Conservation (phyloP, 2,888 invertebrate species). For the Folsomia manolachei region DNA sequence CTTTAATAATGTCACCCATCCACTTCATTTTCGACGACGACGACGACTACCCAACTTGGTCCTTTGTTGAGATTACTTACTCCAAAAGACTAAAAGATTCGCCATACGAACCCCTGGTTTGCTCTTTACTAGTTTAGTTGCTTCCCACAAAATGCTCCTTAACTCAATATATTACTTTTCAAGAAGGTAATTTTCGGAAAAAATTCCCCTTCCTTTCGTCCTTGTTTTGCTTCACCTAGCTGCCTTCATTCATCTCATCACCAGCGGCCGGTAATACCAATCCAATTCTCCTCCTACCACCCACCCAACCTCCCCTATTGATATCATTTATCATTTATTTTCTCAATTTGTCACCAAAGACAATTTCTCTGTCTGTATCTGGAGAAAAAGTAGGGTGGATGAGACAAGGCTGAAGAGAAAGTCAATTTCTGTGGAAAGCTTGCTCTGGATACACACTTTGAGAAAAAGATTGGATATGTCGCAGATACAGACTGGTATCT, state of each 20-base stretch:
- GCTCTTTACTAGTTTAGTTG: neutral
- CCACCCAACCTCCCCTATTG: too few species aligned
- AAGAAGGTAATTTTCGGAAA: conserved; percentile 13
- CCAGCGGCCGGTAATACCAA: too few species aligned
- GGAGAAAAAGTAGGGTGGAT: neutral
- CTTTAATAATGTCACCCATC: conserved; percentile 33
- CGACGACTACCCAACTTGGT: too few species aligned
- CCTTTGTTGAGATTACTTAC: neutral
- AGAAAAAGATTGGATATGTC: too few species aligned
- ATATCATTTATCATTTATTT: conserved; percentile 23
- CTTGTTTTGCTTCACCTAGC: neutral
- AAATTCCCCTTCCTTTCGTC: conserved; percentile 2
- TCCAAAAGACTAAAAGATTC: too few species aligned
- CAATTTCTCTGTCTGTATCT: conserved; percentile 4
- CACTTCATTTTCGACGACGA: conserved; percentile 18
- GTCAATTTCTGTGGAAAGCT: neutral
- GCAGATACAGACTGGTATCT: neutral
- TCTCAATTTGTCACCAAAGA: conserved; percentile 17
- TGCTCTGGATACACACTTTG: too few species aligned
- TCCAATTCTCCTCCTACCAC: too few species aligned
- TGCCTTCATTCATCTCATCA: conserved; percentile 23
- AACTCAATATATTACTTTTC: conserved; percentile 20
- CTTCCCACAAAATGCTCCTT: conserved; percentile 11
- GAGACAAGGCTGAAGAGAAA: neutral
- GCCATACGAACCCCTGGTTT: too few species aligned